These are phyloP conservation scores for Loripinus fragilis DNA, from an alignment of 2,888 invertebrate species.

Conservation along the genomic window DNA sequence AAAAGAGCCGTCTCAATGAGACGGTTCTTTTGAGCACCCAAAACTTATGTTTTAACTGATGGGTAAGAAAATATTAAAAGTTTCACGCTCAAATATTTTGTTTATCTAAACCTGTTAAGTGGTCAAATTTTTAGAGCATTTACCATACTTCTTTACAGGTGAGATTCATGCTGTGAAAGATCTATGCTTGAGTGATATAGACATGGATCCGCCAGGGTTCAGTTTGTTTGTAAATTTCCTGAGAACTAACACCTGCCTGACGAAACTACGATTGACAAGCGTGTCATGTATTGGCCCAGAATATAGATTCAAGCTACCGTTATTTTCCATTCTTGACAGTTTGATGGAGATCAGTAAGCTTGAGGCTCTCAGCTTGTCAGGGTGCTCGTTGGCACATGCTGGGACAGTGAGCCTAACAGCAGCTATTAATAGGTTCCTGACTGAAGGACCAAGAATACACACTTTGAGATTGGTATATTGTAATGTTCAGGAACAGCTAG, in stretches of 20 bases:
- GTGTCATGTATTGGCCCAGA: background rate
- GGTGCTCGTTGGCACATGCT: background rate
- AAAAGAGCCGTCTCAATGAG: no score
- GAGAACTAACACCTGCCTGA: background rate
- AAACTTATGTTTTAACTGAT: no score
- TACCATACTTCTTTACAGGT: background rate
- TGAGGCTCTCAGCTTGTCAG: background rate
- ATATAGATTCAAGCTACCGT: background rate
- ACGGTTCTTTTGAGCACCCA: no score
- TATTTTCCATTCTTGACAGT: background rate
- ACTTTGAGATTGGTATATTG: background rate
- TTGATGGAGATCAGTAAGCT: background rate
- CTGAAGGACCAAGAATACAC: background rate
- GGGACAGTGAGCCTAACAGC: background rate
- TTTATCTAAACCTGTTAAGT: no score
- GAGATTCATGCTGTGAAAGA: conserved; percentile 4
- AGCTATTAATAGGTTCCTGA: background rate
- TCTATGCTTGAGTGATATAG: background rate
- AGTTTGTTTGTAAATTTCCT: background rate
- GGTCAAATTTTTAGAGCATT: no score
- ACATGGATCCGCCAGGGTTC: background rate
- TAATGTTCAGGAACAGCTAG: background rate
- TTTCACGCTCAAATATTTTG: no score
- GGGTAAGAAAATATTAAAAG: no score
- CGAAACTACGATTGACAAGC: background rate